Percentiles rank a stretch among this genome's conserved stretches.
phyloP scores from a whole-genome alignment of 37 sponge, comb jelly and placozoan species.

The Chondrilla cf. caribensis region DNA sequence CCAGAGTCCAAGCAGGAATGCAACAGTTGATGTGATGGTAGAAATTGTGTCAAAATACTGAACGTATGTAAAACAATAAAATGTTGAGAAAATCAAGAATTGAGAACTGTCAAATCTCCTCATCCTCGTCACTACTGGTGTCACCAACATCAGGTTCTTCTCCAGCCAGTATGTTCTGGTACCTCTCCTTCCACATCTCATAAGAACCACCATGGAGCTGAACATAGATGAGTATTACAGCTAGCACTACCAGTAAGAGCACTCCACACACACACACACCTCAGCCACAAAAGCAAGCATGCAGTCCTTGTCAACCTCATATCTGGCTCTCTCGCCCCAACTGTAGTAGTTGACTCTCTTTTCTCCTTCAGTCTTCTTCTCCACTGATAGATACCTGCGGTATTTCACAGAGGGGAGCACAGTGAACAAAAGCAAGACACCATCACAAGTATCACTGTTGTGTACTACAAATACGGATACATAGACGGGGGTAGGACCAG shows the following conservation, averaged over 20 bases:
- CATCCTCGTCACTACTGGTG: neutral
- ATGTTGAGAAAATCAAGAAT: too few species aligned
- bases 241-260: too few species aligned
- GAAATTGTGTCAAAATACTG: too few species aligned
- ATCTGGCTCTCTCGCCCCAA: conserved; percentile 59
- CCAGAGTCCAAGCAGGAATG: too few species aligned
- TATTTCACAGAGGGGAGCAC: neutral
- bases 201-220: neutral
- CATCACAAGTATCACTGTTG: neutral
- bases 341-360: conserved; percentile 25
- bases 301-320: conserved; percentile 45
- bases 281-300: conserved; percentile 53
- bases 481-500: neutral
- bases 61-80: too few species aligned
- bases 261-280: too few species aligned
- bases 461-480: neutral
- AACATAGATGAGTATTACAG: too few species aligned
- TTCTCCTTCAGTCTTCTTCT: conserved; percentile 47
- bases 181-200: conserved; percentile 24
- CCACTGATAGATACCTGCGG: conserved; percentile 54
- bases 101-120: too few species aligned
- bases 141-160: neutral
- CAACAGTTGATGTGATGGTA: too few species aligned
- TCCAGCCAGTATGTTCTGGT: conserved; percentile 14
- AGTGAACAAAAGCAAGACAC: neutral